Percentiles rank a stretch among this genome's conserved stretches.
These are phyloP conservation scores for Reticulitermes lucifugus DNA, from an alignment of 2,888 invertebrate species.

Conservation along the genomic window DNA sequence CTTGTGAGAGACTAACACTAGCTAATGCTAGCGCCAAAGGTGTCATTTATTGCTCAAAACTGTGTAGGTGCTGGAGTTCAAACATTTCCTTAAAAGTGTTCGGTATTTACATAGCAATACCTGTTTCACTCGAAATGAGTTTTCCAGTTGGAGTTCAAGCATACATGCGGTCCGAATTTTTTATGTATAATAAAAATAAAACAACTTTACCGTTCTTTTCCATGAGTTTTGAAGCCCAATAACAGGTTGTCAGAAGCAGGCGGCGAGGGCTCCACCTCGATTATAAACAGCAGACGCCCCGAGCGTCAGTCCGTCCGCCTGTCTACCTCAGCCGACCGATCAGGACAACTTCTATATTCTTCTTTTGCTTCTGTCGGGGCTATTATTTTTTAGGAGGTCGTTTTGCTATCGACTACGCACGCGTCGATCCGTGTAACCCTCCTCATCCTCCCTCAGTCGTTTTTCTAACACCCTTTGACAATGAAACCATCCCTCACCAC, in stretches of 20 bases:
- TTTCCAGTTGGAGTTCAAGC: too few species aligned
- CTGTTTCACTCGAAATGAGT: too few species aligned
- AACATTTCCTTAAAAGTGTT: too few species aligned
- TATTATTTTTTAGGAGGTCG: background rate
- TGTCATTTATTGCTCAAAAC: too few species aligned
- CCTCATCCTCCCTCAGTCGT: background rate
- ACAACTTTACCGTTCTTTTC: constrained; percentile 54
- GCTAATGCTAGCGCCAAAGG: too few species aligned
- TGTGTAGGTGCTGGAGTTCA: too few species aligned
- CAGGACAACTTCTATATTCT: background rate
- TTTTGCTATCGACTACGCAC: background rate
- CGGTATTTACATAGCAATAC: too few species aligned
- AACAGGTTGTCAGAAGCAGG: constrained; percentile 59
- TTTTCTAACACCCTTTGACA: constrained; percentile 6
- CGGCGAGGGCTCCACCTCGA: background rate
- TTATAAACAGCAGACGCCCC: too few species aligned
- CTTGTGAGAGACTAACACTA: too few species aligned
- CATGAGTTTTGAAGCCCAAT: constrained; percentile 57
- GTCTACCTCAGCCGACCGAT: background rate
- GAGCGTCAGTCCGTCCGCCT: background rate
- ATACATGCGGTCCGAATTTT: too few species aligned
- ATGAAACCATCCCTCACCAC: constrained; percentile 2
- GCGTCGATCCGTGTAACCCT: constrained; percentile 13
- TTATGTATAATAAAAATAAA: background rate
- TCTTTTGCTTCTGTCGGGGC: background rate